Evolutionary conservation across 2,888 invertebrate genomes (phyloP).

Genomic region (Drosophila anomelani): DNA sequence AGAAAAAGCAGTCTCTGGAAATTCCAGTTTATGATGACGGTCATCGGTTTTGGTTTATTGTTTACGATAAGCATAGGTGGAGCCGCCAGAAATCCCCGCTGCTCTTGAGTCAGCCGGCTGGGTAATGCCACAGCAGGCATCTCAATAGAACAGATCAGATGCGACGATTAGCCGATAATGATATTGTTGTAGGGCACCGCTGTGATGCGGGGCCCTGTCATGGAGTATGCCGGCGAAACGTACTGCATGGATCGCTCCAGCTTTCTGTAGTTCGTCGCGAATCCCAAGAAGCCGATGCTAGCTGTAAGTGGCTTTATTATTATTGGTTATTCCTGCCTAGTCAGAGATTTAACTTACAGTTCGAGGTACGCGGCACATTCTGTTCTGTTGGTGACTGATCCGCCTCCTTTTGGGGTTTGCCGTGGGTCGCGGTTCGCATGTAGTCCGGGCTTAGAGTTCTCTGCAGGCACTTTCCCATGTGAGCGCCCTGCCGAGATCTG

Average conservation of each 20-base stretch:
- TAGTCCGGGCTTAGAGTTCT: slow-evolving; percentile 71
- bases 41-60: slow-evolving; percentile 15
- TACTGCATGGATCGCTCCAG: slow-evolving; percentile 83
- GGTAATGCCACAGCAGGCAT: background rate
- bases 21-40: slow-evolving; percentile 61
- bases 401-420: background rate
- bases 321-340: too few species aligned
- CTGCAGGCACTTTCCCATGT: slow-evolving; percentile 83
- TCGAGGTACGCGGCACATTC: slow-evolving; percentile 79
- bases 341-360: slow-evolving; percentile 62
- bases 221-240: slow-evolving; percentile 79
- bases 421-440: background rate
- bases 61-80: slow-evolving; percentile 24
- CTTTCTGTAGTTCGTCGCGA: slow-evolving; percentile 60
- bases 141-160: too few species aligned
- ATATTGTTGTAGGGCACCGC: slow-evolving; percentile 80
- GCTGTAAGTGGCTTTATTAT: slow-evolving; percentile 56
- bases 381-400: background rate
- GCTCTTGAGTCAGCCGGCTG: slow-evolving; percentile 4
- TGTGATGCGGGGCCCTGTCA: slow-evolving; percentile 82
- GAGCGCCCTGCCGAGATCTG: slow-evolving; percentile 74
- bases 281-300: slow-evolving; percentile 73
- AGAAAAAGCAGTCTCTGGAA: slow-evolving; percentile 44
- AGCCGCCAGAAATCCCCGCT: slow-evolving; percentile 20
- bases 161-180: slow-evolving; percentile 76